phyloP scores from a whole-genome alignment of 1,140 invertebrate genomes.

The Drosophila pectinifera region DNA sequence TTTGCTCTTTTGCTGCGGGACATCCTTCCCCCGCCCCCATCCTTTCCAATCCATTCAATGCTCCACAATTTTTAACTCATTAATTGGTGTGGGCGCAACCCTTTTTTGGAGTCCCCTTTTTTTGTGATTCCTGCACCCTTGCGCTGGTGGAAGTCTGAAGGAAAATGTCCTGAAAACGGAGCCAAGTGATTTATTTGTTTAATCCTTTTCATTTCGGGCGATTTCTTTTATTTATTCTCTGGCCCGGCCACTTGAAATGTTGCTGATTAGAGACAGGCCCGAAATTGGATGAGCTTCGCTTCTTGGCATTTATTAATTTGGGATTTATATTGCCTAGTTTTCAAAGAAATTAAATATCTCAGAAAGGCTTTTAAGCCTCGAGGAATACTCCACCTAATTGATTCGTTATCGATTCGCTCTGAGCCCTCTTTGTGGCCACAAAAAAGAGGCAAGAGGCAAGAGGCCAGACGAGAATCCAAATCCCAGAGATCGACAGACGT shows the following conservation, averaged over 20 bases:
- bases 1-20: slow-evolving; percentile 69
- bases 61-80: slow-evolving; percentile 84
- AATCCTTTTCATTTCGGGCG: slow-evolving; percentile 75
- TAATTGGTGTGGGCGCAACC: slow-evolving; percentile 80
- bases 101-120: slow-evolving; percentile 42
- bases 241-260: slow-evolving; percentile 67
- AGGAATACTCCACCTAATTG: slow-evolving; percentile 30
- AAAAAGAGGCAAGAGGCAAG: neutral
- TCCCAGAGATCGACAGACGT: slow-evolving; percentile 30
- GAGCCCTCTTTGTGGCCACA: slow-evolving; percentile 6
- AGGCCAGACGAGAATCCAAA: too few species aligned
- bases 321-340: neutral
- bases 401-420: slow-evolving; percentile 57
- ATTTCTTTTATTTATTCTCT: slow-evolving; percentile 61
- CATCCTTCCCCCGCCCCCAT: neutral
- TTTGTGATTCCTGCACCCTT: slow-evolving; percentile 1
- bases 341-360: too few species aligned
- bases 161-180: slow-evolving; percentile 66
- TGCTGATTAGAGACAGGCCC: slow-evolving; percentile 61
- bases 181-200: slow-evolving; percentile 83
- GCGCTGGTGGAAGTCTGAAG: slow-evolving; percentile 18
- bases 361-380: too few species aligned
- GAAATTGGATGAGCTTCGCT: slow-evolving; percentile 11
- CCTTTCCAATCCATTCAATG: slow-evolving; percentile 75
- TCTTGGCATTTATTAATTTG: slow-evolving; percentile 21